phyloP scores from a whole-genome alignment of 35 echinoderm and acorn worm species.

The Stichopus chloronotus region DNA sequence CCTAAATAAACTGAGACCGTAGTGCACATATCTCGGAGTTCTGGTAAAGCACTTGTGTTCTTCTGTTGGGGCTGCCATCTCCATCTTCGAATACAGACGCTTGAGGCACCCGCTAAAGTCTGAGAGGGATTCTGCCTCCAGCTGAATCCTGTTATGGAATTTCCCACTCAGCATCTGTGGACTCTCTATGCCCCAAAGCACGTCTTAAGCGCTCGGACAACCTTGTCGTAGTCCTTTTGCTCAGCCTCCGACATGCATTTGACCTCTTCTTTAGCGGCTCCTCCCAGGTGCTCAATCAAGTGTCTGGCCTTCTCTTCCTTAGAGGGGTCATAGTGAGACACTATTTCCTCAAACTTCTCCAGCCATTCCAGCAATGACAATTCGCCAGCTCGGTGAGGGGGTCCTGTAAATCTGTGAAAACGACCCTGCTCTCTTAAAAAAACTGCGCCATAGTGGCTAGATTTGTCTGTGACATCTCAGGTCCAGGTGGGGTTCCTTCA shows the following conservation, averaged over 20 bases:
- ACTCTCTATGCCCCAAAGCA: conserved; percentile 3
- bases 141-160: conserved; percentile 20
- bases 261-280: conserved; percentile 60
- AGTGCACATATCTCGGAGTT: conserved; percentile 42
- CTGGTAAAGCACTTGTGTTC: conserved; percentile 19
- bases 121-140: background rate
- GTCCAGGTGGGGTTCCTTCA: too few relatives aligned
- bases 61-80: background rate
- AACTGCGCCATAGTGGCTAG: too few relatives aligned
- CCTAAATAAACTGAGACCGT: conserved; percentile 35
- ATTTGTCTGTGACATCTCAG: too few relatives aligned
- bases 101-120: conserved; percentile 19
- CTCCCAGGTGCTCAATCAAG: conserved; percentile 28
- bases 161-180: background rate
- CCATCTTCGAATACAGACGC: conserved; percentile 42
- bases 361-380: too few relatives aligned
- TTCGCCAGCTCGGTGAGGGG: too few relatives aligned
- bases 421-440: too few relatives aligned
- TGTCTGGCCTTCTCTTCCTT: conserved; percentile 19
- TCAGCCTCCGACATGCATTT: background rate
- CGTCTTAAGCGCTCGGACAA: background rate
- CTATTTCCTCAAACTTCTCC: too few relatives aligned
- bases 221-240: background rate
- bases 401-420: too few relatives aligned
- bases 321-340: background rate